Evolutionary conservation across 2,113 vertebrate species (phyloP), one percentile per base, ranked within the genome.

Genomic region (Melospiza melodia): DNA sequence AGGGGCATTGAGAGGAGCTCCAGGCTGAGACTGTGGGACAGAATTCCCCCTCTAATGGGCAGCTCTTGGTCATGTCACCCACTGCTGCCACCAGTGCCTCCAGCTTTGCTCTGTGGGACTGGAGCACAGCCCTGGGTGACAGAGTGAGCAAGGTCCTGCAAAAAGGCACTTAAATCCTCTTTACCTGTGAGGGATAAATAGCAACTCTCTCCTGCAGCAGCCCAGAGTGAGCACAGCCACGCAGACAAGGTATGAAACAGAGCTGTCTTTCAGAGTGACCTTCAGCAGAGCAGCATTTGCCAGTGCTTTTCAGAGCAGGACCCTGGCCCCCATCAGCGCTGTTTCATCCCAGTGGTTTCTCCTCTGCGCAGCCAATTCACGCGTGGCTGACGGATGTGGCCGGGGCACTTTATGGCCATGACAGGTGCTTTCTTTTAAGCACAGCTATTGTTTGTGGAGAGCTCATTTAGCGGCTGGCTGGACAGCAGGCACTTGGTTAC

Each of bases 401-500:
- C 93, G 85, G 83, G 51, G 90, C 61, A 65, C 68, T 96, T 96
- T 94, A 63, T 92, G 95, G 92, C 57, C 92, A 54, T 84, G 88
- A 61, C 90, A 94, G 86, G 88, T 92, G 90, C 95, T 93, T 96
- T 96, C 86, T 89, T 84, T 96, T 96, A 87, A 54, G 88, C 54
- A 6, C 44, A 90, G 80, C 92, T 91, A 87, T 94, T 96, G 94
- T 96, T 96, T 97, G 94, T 87, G n/a, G 88, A 87, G 88, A 94
- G 86, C 92, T 93, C 83, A 94, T 95, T 96, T 96, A 95, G 95
- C 30, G 58, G 88, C 93, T 96, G 90, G 86, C 93, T 96, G 76
- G 95, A 93, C 92, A 94, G 92, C 92, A 87, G 86, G 92, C 94
- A 54, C 44, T 94, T 82, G 86, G 88, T 76, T 89, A 87, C 88